Evolutionary conservation across 1,140 invertebrate species (phyloP).

Genomic region (Chymomyza costata): DNA sequence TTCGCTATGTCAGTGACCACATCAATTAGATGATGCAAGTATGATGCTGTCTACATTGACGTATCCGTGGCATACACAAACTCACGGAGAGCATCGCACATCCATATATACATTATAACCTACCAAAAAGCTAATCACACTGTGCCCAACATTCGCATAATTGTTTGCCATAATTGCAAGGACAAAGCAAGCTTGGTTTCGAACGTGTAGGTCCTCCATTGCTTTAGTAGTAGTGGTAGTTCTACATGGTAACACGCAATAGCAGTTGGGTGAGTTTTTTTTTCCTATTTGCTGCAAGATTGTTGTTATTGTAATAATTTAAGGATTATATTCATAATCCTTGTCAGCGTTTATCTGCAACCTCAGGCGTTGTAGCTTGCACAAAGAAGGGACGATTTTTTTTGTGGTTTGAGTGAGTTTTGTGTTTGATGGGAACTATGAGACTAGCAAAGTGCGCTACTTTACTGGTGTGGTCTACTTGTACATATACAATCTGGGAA

Average conservation of each 20-base stretch:
- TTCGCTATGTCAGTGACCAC: slow-evolving; percentile 35
- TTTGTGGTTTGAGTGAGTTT: background rate
- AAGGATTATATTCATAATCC: slow-evolving; percentile 70
- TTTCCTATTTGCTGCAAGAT: slow-evolving; percentile 41
- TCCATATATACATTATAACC: slow-evolving; percentile 24
- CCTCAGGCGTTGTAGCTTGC: slow-evolving; percentile 19
- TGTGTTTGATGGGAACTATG: slow-evolving; percentile 6
- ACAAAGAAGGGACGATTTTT: background rate
- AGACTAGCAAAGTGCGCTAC: background rate
- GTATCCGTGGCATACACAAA: slow-evolving; percentile 30
- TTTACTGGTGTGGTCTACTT: too few species aligned
- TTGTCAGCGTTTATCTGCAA: slow-evolving; percentile 49
- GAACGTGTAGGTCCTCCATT: slow-evolving; percentile 6
- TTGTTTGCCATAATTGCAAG: slow-evolving; percentile 55
- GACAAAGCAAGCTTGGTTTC: slow-evolving; percentile 17
- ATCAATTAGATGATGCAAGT: slow-evolving; percentile 52
- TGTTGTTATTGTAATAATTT: slow-evolving; percentile 66
- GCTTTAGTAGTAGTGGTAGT: slow-evolving; percentile 16
- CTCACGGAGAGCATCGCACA: slow-evolving; percentile 33
- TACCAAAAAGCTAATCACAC: slow-evolving; percentile 68
- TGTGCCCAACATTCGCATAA: slow-evolving; percentile 51
- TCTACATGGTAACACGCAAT: slow-evolving; percentile 68
- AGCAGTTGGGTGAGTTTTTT: slow-evolving; percentile 50
- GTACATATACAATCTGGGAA: too few species aligned
- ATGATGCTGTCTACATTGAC: slow-evolving; percentile 32